Evolutionary conservation across 2,888 invertebrate species (phyloP).

Genomic region (Eupeodes luniger): DNA sequence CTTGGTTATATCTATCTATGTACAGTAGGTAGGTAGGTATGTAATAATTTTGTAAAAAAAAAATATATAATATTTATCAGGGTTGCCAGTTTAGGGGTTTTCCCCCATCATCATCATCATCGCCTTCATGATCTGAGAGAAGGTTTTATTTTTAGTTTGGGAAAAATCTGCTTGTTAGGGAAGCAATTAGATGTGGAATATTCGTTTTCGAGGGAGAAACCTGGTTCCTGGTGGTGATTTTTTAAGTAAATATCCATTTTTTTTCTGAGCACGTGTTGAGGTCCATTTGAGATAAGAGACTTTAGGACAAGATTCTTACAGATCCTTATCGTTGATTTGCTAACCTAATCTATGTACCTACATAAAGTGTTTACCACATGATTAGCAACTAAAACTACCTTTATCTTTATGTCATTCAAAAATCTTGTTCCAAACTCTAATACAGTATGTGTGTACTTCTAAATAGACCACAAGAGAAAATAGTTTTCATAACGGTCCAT

Average conservation of each 20-base stretch:
- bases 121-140: background rate
- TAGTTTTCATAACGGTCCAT: no score
- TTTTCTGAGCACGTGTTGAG: background rate
- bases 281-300: background rate
- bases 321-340: no score
- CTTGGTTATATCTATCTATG: background rate
- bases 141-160: background rate
- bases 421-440: no score
- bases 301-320: no score
- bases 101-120: background rate
- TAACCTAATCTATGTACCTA: no score
- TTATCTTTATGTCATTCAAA: no score
- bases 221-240: background rate
- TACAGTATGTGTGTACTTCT: no score
- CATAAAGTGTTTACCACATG: no score
- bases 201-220: background rate
- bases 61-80: slow-evolving; percentile 3
- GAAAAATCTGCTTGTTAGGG: background rate
- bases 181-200: background rate
- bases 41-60: background rate
- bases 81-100: slow-evolving; percentile 15
- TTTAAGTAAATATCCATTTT: background rate
- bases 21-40: background rate
- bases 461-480: no score
- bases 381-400: no score